Evolutionary conservation across 2,888 invertebrate genomes (phyloP), one percentile per base, ranked within the genome.

Genomic region (Hemaris fuciformis): DNA sequence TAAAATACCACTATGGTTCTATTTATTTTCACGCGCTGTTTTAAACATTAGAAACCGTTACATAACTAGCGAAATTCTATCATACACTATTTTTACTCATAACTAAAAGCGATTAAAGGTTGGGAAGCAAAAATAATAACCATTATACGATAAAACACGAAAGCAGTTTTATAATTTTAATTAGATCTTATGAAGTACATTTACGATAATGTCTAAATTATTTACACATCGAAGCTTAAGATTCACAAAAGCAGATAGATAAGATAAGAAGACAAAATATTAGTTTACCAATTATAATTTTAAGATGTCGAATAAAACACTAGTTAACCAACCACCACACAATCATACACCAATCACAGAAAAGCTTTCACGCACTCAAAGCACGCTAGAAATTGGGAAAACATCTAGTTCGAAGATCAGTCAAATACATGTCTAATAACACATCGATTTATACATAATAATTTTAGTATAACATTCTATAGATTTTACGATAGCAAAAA

Each of bases 391-490:
- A 70, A 75, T 68, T 72, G 70, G 62, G 60, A 71, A 76, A 69
- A 72, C 64, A 74, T 73, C 82, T 85, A 84, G 67, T 70, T 74
- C 79, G 81, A 85, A 86, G 84, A 84, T 86, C 85, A 87, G 87
- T 86, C 84, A 75, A 79, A 61, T 59, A 27, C 42, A 41, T 46
- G 15, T 34, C 34, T 34, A 61, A 58, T 23, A 25, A 59, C 22
- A 59, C 38, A 46, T 23, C 41, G 13, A 23, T 38, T 23, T 58
- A 38, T 53, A 59, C 25, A 45, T 18, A 15, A 41, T 38, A 42
- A 18, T 42, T 15, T 8, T 22, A 58, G n/a, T 22, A n/a, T 22
- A 41, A 57, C 31, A 41, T 41, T 15, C 6, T 15, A 53, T 31
- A 10, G 25, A 27, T 27, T 25, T 15, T 22, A 25, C 48, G 48